phyloP scores from a whole-genome alignment of 2,888 invertebrate species.

The Drosophila sordidula region DNA sequence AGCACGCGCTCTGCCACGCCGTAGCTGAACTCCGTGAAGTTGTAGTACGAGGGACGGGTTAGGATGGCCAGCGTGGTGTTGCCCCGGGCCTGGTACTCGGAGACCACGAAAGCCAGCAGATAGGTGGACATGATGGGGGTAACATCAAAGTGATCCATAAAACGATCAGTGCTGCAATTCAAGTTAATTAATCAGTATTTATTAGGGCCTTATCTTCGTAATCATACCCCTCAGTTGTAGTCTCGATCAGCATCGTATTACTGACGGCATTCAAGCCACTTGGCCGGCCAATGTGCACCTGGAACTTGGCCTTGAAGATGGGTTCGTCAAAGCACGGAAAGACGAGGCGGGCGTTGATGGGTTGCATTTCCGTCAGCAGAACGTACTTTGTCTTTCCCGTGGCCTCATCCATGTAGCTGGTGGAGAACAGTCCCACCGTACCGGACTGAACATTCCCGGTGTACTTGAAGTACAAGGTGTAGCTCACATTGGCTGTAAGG shows the following conservation, averaged over 20 bases:
- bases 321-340: constrained; percentile 93
- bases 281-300: constrained; percentile 87
- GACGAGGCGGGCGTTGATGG: constrained; percentile 88
- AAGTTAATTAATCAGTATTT: neutral
- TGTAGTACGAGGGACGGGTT: constrained; percentile 88
- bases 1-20: constrained; percentile 55
- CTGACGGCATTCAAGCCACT: constrained; percentile 78
- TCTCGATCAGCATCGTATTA: constrained; percentile 63
- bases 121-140: constrained; percentile 91
- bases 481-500: constrained; percentile 81
- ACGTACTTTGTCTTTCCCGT: constrained; percentile 80
- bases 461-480: constrained; percentile 85
- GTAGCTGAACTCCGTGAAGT: constrained; percentile 89
- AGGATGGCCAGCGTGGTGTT: constrained; percentile 86
- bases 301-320: constrained; percentile 88
- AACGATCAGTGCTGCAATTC: constrained; percentile 54
- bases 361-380: constrained; percentile 89
- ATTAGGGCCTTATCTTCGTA: neutral
- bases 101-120: constrained; percentile 92
- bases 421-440: constrained; percentile 71
- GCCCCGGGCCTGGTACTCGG: constrained; percentile 84
- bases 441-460: constrained; percentile 85
- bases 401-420: constrained; percentile 64
- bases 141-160: constrained; percentile 70
- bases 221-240: constrained; percentile 57